Evolutionary conservation across 2,113 vertebrate genomes (phyloP).

Genomic region (Clarias macrocephalus): DNA sequence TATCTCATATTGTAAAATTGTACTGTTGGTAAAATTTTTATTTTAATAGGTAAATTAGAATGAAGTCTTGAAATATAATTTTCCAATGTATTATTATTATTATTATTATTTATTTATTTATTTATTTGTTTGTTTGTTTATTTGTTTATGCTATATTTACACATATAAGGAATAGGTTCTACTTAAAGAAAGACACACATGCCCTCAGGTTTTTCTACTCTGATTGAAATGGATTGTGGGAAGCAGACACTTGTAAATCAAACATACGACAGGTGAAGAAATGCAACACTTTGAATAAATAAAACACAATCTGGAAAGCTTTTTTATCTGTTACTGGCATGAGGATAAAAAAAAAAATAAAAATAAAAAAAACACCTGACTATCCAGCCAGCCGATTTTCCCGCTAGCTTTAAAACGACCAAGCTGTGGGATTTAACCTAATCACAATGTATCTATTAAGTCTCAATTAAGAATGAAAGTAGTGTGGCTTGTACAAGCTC

Average conservation of each 20-base stretch:
- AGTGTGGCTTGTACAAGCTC: conserved; percentile 67
- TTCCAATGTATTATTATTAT: neutral
- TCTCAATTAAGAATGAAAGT: conserved; percentile 75
- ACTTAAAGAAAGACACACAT: neutral
- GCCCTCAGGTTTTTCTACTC: neutral
- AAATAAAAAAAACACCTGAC: neutral
- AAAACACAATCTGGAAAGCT: conserved; percentile 77
- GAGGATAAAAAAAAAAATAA: conserved; percentile 45
- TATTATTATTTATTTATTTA: too few species aligned
- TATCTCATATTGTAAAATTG: neutral
- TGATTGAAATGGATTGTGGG: conserved; percentile 57
- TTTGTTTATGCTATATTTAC: neutral
- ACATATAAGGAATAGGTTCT: neutral
- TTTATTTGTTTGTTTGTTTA: too few species aligned
- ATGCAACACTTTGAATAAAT: conserved; percentile 78
- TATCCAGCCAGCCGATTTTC: conserved; percentile 42
- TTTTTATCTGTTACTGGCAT: conserved; percentile 63
- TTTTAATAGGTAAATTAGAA: neutral
- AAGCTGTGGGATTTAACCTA: conserved; percentile 70
- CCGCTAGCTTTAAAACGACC: conserved; percentile 62
- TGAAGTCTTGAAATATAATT: neutral
- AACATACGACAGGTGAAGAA: conserved; percentile 81
- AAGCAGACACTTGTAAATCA: conserved; percentile 69
- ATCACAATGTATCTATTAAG: conserved; percentile 76
- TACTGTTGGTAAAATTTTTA: too few species aligned